phyloP scores from a whole-genome alignment of 2,888 invertebrate species.

The Macrosiphum euphorbiae region DNA sequence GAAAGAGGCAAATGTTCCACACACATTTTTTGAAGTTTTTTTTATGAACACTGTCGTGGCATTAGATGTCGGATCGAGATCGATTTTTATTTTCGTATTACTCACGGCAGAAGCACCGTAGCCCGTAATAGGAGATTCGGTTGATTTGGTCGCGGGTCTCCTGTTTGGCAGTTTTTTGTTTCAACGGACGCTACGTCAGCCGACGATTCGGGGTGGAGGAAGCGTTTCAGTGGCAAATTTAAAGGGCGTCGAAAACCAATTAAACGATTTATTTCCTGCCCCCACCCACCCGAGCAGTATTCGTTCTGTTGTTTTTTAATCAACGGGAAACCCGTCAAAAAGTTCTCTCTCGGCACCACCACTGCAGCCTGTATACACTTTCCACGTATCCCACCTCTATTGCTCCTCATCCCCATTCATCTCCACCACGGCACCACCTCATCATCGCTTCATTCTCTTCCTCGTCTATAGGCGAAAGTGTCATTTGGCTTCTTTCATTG shows the following conservation, averaged over 20 bases:
- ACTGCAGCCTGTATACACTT: neutral
- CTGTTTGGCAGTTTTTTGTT: neutral
- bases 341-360: neutral
- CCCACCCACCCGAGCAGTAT: neutral
- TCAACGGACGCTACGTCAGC: neutral
- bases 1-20: too few species aligned
- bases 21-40: neutral
- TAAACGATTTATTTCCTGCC: conserved; percentile 54
- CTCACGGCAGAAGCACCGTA: neutral
- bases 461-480: neutral
- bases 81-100: neutral
- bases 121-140: neutral
- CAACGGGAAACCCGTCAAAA: conserved; percentile 54
- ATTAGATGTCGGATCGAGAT: neutral
- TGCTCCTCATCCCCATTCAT: neutral
- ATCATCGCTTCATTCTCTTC: neutral
- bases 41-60: neutral
- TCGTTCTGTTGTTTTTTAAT: conserved; percentile 54
- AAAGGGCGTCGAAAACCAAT: conserved; percentile 56
- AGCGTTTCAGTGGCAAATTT: conserved; percentile 19
- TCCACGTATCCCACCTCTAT: neutral
- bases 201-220: neutral
- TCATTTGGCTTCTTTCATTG: neutral
- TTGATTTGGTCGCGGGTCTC: neutral
- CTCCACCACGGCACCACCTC: neutral